Evolutionary conservation across 2,113 vertebrate genomes (phyloP).

Genomic region (Haemorhous mexicanus): DNA sequence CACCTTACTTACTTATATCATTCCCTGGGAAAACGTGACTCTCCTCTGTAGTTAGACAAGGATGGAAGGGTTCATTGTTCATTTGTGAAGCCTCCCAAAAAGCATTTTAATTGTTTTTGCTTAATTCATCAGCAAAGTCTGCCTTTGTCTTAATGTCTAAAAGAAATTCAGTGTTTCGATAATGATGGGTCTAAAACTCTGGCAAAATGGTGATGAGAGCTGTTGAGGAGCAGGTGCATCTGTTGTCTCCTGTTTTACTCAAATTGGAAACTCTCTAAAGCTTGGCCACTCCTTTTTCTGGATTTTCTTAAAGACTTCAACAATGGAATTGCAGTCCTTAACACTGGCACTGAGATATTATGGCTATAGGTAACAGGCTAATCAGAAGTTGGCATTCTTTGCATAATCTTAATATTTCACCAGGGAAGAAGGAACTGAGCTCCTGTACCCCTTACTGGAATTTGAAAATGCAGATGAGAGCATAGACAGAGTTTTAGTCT

Average conservation of each 20-base stretch:
- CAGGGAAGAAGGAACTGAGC: not conserved
- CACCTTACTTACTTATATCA: not conserved
- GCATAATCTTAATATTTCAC: not conserved
- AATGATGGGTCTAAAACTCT: not conserved
- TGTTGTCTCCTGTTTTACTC: not conserved
- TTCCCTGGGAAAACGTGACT: not conserved
- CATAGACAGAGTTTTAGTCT: not conserved
- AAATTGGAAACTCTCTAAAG: not conserved
- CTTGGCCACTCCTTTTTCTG: not conserved
- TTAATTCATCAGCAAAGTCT: not conserved
- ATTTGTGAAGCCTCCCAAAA: not conserved
- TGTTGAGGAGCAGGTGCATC: not conserved
- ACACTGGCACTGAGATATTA: not conserved
- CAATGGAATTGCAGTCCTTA: not conserved
- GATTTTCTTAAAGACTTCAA: not conserved
- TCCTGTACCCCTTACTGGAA: not conserved
- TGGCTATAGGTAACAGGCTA: not conserved
- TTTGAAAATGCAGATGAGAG: not conserved
- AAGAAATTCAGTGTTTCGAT: not conserved
- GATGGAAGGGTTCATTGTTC: not conserved
- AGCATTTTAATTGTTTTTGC: fast-evolving
- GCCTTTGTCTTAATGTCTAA: not conserved
- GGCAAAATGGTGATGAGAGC: not conserved
- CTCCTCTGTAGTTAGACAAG: not conserved
- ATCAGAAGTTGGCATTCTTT: not conserved